Evolutionary conservation across 2,113 vertebrate species (phyloP), one percentile per base, ranked within the genome.

Genomic region (Gasterosteus aculeatus): DNA sequence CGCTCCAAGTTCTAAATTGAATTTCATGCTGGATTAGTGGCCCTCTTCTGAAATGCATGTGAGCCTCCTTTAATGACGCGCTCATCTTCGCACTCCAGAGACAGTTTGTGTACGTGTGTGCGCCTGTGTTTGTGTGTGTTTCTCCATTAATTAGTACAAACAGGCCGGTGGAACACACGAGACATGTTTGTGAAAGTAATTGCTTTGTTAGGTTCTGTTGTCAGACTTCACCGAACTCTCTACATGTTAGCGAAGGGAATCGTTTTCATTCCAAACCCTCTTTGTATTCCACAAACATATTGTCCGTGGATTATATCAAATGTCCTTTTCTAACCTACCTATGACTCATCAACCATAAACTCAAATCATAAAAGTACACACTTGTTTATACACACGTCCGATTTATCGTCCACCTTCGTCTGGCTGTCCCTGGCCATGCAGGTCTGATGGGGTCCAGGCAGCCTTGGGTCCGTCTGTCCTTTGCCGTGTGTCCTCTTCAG

Each of bases 1-100:
- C 64, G 73, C 86, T 93, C 90, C 90, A 91, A 90, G 88, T 90
- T 91, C 91, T 90, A 91, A 93, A 93, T 91, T 92, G 87, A 92
- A 93, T 93, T 93, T 93, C 88, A 93, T 90, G 91, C 86, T 66
- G 88, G 88, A 93, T 93, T 93, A 91, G 88, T 81, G 84, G 83
- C 77, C 65, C 91, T 93, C 86, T 83, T 87, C 89, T 88, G 80
- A 91, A 93, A 91, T 88, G 87, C 90, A 91, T 90, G 89, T 85
- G 90, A 92, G 90, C 82, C 81, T 83, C 83, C 80, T 69, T 80
- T 91, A 92, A 91, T 91, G 90, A 91, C 62, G 88, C 49, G 83
- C 86, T 87, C 84, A 82, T 92, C 88, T 86, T 90, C 72, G 1
- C 86, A 88, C 90, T 87, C 86, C 53, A 82, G 88, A 92, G 91